Evolutionary conservation across 2,797 vertebrate genomes (phyloP), one percentile per base, ranked within the genome.

Genomic region (Acanthis flammea): DNA sequence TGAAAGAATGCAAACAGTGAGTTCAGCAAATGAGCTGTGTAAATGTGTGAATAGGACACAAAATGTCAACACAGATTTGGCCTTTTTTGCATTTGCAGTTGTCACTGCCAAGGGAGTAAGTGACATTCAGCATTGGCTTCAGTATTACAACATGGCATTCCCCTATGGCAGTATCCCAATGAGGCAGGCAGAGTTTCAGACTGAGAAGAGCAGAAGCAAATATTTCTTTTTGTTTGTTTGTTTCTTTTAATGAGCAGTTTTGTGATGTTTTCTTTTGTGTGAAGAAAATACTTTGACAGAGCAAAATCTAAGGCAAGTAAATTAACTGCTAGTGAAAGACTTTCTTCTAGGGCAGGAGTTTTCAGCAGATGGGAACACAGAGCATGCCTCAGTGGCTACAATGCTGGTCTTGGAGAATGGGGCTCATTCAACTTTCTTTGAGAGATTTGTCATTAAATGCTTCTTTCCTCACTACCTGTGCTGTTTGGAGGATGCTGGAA

Each of bases 31-130:
- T 87, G 58, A 86, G 50, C 42, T 54, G 42, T 65, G 51, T 86
- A 80, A 88, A 78, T 86, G 50, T 68, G 39, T 80, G 82, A 94
- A 50, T 61, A 80, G 61, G 78, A 88, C 44, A 71, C 17, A 88
- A 82, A 96, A 90, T 94, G 68, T 90, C 75, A 94, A 67, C 39
- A 16, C 37, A 23, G 28, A 55, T 35, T 94, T 90, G 82, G 82
- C 39, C 39, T 83, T 74, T 76, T 77, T 88, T 89, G 24, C 35
- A 70, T 81, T 84, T 91, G 73, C 67, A 45, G 30, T 87, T 91
- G 33, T 85, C 4, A 14, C 53, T 77, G 87, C 72, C 57, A 67
- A 67, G 75, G n/a, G 37, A 74, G 4, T 66, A 60, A 84, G 60
- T 89, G 87, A 65, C 70, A 71, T 85, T 91, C 58, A 75, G 82